Evolutionary conservation across 2,888 invertebrate species (phyloP).

Genomic region (Drosophila picticornis): DNA sequence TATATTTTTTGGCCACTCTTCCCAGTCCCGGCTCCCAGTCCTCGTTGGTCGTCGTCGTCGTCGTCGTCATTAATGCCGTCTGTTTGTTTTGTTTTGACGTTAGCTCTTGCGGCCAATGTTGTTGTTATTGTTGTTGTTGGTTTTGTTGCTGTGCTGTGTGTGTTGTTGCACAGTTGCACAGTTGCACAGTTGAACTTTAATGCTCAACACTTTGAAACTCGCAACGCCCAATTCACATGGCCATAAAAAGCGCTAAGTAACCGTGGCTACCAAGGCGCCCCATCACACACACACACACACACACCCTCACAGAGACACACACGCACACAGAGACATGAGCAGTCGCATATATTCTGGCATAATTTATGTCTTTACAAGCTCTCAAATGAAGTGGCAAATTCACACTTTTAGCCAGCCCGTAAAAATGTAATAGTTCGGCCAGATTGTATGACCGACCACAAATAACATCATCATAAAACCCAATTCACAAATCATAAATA

Average conservation of each 20-base stretch:
- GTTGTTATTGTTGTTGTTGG: conserved; percentile 17
- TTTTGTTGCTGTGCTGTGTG: conserved; percentile 2
- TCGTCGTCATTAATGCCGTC: conserved; percentile 52
- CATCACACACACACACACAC: conserved; percentile 22
- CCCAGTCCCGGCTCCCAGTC: conserved; percentile 6
- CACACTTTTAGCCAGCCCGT: conserved; percentile 76
- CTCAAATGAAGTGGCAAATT: conserved; percentile 82
- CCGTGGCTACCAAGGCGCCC: conserved; percentile 45
- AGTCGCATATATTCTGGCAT: conserved; percentile 24
- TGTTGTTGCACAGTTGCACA: conserved; percentile 32
- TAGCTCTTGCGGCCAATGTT: conserved; percentile 57
- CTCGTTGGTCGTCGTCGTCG: conserved; percentile 35
- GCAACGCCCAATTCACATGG: conserved; percentile 66
- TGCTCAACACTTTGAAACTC: conserved; percentile 60
- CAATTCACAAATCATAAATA: conserved; percentile 84
- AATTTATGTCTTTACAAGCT: conserved; percentile 77
- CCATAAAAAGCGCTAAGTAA: conserved; percentile 69
- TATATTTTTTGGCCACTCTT: conserved; percentile 78
- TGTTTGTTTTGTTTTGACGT: conserved; percentile 66
- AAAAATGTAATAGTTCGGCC: conserved; percentile 76
- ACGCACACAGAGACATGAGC: background rate
- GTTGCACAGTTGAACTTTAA: conserved; percentile 64
- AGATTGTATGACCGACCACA: conserved; percentile 45
- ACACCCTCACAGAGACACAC: conserved; percentile 2
- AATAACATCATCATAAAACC: conserved; percentile 82